Conservation (phyloP, 2,797 vertebrate genomes). For the Crossoptilon crossoptilon region DNA sequence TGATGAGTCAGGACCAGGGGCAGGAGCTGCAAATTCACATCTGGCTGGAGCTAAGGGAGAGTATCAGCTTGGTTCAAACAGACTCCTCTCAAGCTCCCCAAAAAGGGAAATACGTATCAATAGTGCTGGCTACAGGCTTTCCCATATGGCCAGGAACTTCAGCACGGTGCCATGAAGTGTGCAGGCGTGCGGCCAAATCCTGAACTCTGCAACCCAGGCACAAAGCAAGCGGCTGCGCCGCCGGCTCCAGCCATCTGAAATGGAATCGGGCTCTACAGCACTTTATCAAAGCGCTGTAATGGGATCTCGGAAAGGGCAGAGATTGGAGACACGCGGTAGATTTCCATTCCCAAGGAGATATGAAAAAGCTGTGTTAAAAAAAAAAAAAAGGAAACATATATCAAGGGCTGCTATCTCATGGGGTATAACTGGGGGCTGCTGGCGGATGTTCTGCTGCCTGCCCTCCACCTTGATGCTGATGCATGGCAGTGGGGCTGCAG, state of each 20-base stretch:
- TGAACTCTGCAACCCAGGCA: not conserved
- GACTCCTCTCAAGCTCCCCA: not conserved
- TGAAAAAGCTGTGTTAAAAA: not conserved
- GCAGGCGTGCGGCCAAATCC: accelerated
- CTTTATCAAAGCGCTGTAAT: not conserved
- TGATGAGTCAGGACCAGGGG: not conserved
- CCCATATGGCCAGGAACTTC: not conserved
- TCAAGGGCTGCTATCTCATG: not conserved
- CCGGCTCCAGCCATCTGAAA: not conserved
- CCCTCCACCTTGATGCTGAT: not conserved
- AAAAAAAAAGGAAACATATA: not conserved
- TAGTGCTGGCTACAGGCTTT: not conserved
- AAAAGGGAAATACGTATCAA: not conserved
- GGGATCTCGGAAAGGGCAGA: slow-evolving; percentile 39
- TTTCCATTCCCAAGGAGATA: not conserved
- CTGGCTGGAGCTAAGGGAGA: not conserved
- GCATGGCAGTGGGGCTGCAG: not conserved
- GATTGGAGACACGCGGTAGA: not conserved
- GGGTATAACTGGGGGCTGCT: not conserved
- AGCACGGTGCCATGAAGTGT: not conserved
- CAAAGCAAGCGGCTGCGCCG: not conserved
- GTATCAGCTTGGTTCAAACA: not conserved
- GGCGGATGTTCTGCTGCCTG: not conserved
- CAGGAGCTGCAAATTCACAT: not conserved
- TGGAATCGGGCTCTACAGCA: not conserved